Conservation (phyloP, 2,888 invertebrate genomes). For the Dione vanillae region DNA sequence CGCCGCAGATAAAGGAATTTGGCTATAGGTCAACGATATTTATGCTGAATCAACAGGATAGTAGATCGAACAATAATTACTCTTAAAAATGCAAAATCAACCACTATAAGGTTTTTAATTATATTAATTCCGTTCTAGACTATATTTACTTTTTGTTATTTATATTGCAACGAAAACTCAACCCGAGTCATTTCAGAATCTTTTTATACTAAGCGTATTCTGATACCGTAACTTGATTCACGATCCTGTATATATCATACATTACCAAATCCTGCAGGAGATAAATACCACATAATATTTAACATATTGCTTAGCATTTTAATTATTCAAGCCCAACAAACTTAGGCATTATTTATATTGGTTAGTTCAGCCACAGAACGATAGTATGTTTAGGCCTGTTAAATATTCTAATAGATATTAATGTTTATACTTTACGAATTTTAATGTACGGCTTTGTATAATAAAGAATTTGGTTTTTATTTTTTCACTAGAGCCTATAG, state of each 20-base stretch:
- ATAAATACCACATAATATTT: conserved; percentile 49
- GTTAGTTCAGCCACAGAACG: conserved; percentile 62
- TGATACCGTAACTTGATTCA: neutral
- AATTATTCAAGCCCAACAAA: conserved; percentile 61
- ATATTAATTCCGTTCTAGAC: no score
- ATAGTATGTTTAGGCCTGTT: conserved; percentile 58
- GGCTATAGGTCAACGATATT: no score
- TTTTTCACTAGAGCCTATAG: no score
- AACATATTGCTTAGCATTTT: conserved; percentile 61
- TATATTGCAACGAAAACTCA: no score
- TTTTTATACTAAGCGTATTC: neutral
- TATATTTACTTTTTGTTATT: no score
- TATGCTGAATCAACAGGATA: no score
- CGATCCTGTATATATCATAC: conserved; percentile 12
- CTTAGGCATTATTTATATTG: conserved; percentile 70
- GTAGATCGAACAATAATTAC: no score
- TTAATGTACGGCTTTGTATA: neutral
- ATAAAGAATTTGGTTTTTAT: no score
- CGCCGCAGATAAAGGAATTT: no score
- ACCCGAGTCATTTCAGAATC: no score
- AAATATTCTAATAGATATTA: conserved; percentile 62
- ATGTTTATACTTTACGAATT: conserved; percentile 49
- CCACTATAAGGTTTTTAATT: no score
- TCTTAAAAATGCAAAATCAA: no score
- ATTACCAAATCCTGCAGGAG: conserved; percentile 24